These are phyloP conservation scores for Neoseiulus cucumeris DNA, from an alignment of 1,140 invertebrate species.

Conservation along the genomic window DNA sequence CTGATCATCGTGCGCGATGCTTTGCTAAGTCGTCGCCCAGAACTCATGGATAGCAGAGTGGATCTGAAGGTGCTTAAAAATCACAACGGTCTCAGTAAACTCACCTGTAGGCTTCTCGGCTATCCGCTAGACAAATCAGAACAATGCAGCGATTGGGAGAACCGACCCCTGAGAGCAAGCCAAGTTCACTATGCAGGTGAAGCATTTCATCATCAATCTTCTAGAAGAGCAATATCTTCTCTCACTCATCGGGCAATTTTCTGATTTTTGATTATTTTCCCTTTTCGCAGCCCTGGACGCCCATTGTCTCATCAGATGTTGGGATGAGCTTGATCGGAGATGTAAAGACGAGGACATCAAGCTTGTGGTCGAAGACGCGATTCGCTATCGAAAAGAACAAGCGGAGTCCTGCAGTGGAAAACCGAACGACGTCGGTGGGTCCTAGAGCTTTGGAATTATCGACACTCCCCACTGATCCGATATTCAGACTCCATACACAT, in stretches of 20 bases:
- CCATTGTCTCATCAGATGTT: background rate
- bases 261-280: background rate
- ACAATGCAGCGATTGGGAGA: conserved; percentile 71
- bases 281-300: background rate
- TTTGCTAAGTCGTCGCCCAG: background rate
- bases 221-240: background rate
- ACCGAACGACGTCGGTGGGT: too few relatives aligned
- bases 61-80: conserved; percentile 23
- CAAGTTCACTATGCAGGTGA: conserved; percentile 56
- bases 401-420: too few relatives aligned
- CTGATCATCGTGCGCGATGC: background rate
- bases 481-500: too few relatives aligned
- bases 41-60: conserved; percentile 27
- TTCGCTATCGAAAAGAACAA: too few relatives aligned
- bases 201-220: background rate
- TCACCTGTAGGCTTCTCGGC: conserved; percentile 50
- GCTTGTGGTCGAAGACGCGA: too few relatives aligned
- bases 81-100: conserved; percentile 37
- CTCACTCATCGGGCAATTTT: background rate
- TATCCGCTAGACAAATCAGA: conserved; percentile 51
- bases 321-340: background rate
- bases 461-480: too few relatives aligned
- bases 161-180: conserved; percentile 45
- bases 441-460: too few relatives aligned
- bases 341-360: too few relatives aligned